A percentile compares a stretch with the other conserved stretches of the same genome.
These are phyloP conservation scores for Aldabrachelys gigantea DNA, from an alignment of 2,113 vertebrate species.

Conservation along the genomic window DNA sequence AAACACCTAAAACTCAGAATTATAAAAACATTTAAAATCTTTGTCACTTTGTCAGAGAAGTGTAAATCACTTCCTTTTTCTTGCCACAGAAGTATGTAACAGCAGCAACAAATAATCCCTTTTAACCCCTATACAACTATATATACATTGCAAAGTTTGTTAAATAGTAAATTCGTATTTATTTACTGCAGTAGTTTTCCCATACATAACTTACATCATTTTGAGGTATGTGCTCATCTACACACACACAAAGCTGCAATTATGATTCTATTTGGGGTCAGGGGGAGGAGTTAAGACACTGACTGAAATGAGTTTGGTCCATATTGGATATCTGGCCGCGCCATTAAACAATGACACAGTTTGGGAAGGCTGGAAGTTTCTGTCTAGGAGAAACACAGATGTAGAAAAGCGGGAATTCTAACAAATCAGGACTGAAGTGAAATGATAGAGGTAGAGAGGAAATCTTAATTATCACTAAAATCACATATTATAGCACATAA, in stretches of 20 bases:
- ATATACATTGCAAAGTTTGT: background rate
- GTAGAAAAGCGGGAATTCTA: background rate
- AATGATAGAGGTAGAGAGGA: background rate
- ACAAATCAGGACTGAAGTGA: background rate
- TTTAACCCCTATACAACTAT: background rate
- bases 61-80: background rate
- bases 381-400: background rate
- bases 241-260: background rate
- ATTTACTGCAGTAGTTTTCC: background rate
- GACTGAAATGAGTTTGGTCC: background rate
- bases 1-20: background rate
- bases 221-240: background rate
- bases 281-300: background rate
- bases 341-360: background rate
- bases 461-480: background rate
- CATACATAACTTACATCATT: background rate
- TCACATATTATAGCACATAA: background rate
- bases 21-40: background rate
- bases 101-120: background rate
- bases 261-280: background rate
- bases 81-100: background rate
- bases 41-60: background rate
- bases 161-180: background rate
- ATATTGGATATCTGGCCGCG: background rate
- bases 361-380: background rate